Percentiles rank a stretch among this genome's conserved stretches.
phyloP scores from a whole-genome alignment of 1,140 invertebrate species.

The Drosophila tsacasi region DNA sequence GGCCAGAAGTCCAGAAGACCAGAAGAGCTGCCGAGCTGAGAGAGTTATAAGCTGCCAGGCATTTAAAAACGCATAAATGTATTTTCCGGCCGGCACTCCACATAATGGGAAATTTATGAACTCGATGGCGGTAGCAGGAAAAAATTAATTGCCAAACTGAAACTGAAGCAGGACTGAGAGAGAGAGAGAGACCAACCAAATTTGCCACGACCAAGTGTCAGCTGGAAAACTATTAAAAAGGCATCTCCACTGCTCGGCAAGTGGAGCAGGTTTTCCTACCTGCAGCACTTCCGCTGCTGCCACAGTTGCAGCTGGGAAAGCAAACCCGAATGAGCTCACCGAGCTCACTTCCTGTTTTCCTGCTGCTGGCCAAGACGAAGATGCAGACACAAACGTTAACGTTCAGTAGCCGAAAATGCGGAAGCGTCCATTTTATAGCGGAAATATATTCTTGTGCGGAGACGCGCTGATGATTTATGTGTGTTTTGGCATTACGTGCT shows the following conservation, averaged over 20 bases:
- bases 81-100: slow-evolving; percentile 63
- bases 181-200: slow-evolving; percentile 33
- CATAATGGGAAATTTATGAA: slow-evolving; percentile 77
- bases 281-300: slow-evolving; percentile 65
- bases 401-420: slow-evolving; percentile 66
- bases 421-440: slow-evolving; percentile 82
- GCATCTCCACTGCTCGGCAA: slow-evolving; percentile 46
- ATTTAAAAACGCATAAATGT: slow-evolving; percentile 83
- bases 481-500: slow-evolving; percentile 79
- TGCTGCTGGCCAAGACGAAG: slow-evolving; percentile 27
- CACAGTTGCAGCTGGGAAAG: slow-evolving; percentile 28
- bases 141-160: slow-evolving; percentile 73
- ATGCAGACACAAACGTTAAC: slow-evolving; percentile 13
- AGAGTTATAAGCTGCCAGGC: slow-evolving; percentile 61
- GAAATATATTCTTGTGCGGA: slow-evolving; percentile 83
- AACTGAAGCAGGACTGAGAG: slow-evolving; percentile 23
- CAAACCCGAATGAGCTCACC: slow-evolving; percentile 31
- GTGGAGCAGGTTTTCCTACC: slow-evolving; percentile 51
- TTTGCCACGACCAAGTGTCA: slow-evolving; percentile 63
- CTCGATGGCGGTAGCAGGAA: slow-evolving; percentile 38
- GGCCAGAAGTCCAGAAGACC: slow-evolving; percentile 13
- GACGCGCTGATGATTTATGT: slow-evolving; percentile 79
- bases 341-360: slow-evolving; percentile 77
- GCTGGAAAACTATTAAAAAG: slow-evolving; percentile 78
- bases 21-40: slow-evolving; percentile 10